Evolutionary conservation across 2,113 vertebrate species (phyloP).

Genomic region (Microtus ochrogaster): DNA sequence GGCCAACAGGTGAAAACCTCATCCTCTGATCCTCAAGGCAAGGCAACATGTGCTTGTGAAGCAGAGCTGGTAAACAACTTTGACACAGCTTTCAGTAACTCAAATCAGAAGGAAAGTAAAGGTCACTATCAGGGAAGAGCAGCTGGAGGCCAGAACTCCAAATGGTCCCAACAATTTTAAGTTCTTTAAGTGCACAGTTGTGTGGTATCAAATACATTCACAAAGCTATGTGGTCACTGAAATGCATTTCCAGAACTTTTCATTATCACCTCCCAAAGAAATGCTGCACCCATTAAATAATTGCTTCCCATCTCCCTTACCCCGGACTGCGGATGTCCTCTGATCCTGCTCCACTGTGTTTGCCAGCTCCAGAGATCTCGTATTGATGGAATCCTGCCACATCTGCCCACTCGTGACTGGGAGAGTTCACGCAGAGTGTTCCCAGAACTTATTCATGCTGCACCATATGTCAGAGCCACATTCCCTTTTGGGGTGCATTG

Average conservation of each 20-base stretch:
- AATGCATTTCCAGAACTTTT: constrained; percentile 11
- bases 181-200: background rate
- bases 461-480: background rate
- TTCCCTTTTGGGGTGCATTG: background rate
- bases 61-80: too few relatives aligned
- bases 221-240: background rate
- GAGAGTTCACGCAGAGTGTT: background rate
- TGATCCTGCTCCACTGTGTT: background rate
- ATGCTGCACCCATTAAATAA: background rate
- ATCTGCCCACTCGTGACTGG: background rate
- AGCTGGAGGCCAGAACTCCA: too few relatives aligned
- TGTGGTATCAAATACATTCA: background rate
- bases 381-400: background rate
- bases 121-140: too few relatives aligned
- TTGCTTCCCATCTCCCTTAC: background rate
- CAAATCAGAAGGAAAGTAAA: too few relatives aligned
- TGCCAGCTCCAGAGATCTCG: background rate
- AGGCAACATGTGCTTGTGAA: too few relatives aligned
- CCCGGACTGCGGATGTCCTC: background rate
- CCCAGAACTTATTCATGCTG: background rate
- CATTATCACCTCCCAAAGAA: background rate
- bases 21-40: too few relatives aligned
- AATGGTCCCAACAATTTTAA: background rate
- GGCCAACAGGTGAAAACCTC: too few relatives aligned
- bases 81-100: too few relatives aligned